These are phyloP conservation scores for Gymnosoma rotundatum DNA, from an alignment of 2,888 invertebrate genomes.

Conservation along the genomic window DNA sequence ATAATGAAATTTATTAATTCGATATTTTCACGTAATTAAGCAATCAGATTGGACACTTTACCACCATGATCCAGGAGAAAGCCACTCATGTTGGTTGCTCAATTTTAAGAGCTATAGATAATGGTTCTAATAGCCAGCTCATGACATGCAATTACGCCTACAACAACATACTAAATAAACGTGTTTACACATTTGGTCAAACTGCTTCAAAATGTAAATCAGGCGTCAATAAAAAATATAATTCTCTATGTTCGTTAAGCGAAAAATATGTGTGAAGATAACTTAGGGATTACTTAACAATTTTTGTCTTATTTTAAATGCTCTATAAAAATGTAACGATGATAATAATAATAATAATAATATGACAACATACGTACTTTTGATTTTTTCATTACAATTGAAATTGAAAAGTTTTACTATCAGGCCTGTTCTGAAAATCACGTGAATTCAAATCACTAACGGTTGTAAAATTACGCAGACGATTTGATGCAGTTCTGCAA, in stretches of 20 bases:
- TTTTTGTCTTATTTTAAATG: too few species aligned
- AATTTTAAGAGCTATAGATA: constrained; percentile 70
- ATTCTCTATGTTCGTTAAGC: constrained; percentile 73
- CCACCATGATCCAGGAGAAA: constrained; percentile 74
- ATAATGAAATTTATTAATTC: background rate
- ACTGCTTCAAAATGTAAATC: constrained; percentile 72
- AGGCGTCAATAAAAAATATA: constrained; percentile 68
- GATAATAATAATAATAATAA: too few species aligned
- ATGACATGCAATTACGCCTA: constrained; percentile 69
- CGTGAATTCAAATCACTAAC: too few species aligned
- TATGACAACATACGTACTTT: too few species aligned
- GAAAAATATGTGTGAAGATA: constrained; percentile 58
- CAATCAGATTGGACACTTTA: constrained; percentile 30
- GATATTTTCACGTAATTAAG: background rate
- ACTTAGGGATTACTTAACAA: too few species aligned
- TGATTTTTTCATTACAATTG: too few species aligned
- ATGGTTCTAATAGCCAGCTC: background rate
- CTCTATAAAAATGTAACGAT: too few species aligned
- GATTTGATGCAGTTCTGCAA: too few species aligned
- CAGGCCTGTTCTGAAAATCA: too few species aligned
- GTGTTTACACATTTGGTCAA: constrained; percentile 73
- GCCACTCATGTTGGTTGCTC: constrained; percentile 76
- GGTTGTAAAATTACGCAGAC: too few species aligned
- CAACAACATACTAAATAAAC: constrained; percentile 71
- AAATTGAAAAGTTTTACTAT: too few species aligned